A percentile compares a stretch with the other conserved stretches of the same genome.
Conservation (phyloP, 2,888 invertebrate genomes). For the Caradrina clavipalpis region DNA sequence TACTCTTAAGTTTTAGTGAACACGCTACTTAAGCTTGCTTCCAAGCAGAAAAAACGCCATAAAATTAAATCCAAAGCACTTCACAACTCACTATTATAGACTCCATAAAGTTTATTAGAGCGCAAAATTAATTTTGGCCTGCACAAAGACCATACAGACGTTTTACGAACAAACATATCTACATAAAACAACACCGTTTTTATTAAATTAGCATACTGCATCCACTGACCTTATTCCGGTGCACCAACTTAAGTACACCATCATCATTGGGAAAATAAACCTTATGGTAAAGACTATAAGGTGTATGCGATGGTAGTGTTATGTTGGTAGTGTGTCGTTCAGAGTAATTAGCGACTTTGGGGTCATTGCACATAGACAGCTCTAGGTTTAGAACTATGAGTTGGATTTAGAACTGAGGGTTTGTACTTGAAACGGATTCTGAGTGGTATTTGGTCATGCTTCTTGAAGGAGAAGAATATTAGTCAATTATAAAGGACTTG, state of each 20-base stretch:
- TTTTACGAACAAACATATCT: constrained; percentile 24
- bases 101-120: constrained; percentile 54
- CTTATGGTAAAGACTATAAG: constrained; percentile 44
- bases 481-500: too few relatives aligned
- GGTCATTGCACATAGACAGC: constrained; percentile 67
- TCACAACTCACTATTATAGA: neutral
- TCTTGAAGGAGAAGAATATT: neutral
- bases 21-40: neutral
- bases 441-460: constrained; percentile 2
- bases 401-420: constrained; percentile 55
- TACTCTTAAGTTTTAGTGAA: too few relatives aligned
- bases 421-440: constrained; percentile 45
- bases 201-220: constrained; percentile 81
- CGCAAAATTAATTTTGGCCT: constrained; percentile 41
- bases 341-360: constrained; percentile 61
- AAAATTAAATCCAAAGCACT: neutral
- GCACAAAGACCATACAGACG: constrained; percentile 52
- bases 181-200: constrained; percentile 67
- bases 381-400: constrained; percentile 45
- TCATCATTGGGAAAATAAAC: neutral
- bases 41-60: neutral
- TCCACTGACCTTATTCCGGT: constrained; percentile 72
- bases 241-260: constrained; percentile 25
- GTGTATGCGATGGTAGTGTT: neutral
- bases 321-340: constrained; percentile 35